Conservation (phyloP, 2,797 vertebrate genomes). For the Moxostoma hubbsi region DNA sequence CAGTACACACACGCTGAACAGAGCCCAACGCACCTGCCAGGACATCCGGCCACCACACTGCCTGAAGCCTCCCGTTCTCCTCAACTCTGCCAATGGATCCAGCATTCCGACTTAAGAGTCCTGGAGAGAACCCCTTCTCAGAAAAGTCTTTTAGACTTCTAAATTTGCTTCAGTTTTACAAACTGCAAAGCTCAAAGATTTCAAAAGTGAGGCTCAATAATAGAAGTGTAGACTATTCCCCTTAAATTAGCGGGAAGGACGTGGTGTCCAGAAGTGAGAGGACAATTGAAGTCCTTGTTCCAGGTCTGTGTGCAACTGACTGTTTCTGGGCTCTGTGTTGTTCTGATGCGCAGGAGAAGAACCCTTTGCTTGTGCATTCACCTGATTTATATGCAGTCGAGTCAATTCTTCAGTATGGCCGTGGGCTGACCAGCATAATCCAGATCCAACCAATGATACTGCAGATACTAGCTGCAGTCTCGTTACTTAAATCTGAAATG, state of each 20-base stretch:
- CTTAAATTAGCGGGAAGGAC: not conserved
- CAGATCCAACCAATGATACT: conserved; percentile 46
- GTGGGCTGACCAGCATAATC: conserved; percentile 71
- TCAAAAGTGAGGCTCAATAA: not conserved
- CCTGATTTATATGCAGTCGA: conserved; percentile 84
- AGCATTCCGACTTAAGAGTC: conserved; percentile 26
- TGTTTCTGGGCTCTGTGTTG: conserved; percentile 59
- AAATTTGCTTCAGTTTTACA: not conserved
- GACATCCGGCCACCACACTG: conserved; percentile 73
- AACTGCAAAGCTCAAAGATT: not conserved
- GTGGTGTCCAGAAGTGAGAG: conserved; percentile 59
- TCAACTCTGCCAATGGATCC: conserved; percentile 55
- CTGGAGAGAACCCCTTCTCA: not conserved
- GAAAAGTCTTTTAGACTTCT: not conserved
- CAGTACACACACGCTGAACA: conserved; percentile 80
- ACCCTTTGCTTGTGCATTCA: conserved; percentile 76
- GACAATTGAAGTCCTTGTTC: conserved; percentile 69
- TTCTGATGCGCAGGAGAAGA: conserved; percentile 60
- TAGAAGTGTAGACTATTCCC: not conserved
- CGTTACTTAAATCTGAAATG: too few relatives aligned
- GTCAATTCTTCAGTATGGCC: conserved; percentile 72
- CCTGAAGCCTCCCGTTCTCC: conserved; percentile 71
- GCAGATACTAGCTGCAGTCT: too few relatives aligned
- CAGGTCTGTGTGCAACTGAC: conserved; percentile 53
- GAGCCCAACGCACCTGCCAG: conserved; percentile 73